Evolutionary conservation across 2,888 invertebrate genomes (phyloP), one percentile per base, ranked within the genome.

Genomic region (Drosophila limbata): DNA sequence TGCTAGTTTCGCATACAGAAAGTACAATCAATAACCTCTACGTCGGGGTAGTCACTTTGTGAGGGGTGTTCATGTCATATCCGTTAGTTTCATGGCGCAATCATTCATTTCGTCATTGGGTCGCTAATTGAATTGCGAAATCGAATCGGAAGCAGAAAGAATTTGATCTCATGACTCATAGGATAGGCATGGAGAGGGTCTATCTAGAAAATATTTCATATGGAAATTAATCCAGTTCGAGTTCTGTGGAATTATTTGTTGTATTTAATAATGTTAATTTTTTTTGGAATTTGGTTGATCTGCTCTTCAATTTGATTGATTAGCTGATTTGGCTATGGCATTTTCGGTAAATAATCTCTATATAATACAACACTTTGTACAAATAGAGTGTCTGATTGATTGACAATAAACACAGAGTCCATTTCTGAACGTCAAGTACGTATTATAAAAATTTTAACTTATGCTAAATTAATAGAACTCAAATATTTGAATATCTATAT

Each of bases 51-150:
- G 11, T 25, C 35, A 35, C 57, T 57, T 55, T 15, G 31, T 33
- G 39, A 39, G 63, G 64, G 55, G 33, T 42, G 52, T 17, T 57
- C 17, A 47, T 63, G 69, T 62, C 79, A 63, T 62, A 59, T 69
- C 15, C 68, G 56, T 39, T 55, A 55, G 42, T 63, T 66, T 19
- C 60, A 63, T 59, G 35, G 57, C 56, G 45, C 72, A 76, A 80
- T 85, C 75, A 83, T 80, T 85, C 78, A 88, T 73, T 83, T 88
- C 80, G 78, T 78, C 88, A 86, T 72, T 63, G 67, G 28, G 21
- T 31, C 53, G 66, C 79, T 84, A 84, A 84, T 84, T 84, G 81
- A 86, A 88, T 86, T 72, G 67, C 57, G 67, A 75, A 84, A 81
- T 71, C 45, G 72, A 78, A 67, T 52, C 44, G 69, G 56, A 69